Percentiles rank a stretch among this genome's conserved stretches.
These are phyloP conservation scores for Centrocercus urophasianus DNA, from an alignment of 2,113 vertebrate species.

Conservation along the genomic window DNA sequence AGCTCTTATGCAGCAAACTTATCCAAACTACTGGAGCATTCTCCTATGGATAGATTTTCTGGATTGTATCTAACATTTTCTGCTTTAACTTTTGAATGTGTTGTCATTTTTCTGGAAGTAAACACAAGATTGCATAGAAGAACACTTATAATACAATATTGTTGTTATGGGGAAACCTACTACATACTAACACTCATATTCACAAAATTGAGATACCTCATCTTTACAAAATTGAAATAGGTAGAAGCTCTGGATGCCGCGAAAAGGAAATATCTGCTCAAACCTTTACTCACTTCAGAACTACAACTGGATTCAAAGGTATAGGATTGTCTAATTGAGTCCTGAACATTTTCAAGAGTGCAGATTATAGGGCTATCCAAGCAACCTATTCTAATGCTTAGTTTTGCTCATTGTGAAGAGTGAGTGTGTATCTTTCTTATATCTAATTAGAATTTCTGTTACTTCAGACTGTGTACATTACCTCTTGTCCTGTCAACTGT, in stretches of 20 bases:
- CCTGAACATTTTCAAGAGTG: neutral
- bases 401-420: neutral
- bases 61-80: neutral
- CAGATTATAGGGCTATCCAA: neutral
- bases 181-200: neutral
- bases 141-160: neutral
- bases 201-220: neutral
- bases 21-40: neutral
- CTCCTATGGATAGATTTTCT: neutral
- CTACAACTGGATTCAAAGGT: neutral
- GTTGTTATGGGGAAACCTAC: neutral
- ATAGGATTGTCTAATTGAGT: neutral
- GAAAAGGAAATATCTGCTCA: neutral
- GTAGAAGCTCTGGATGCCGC: neutral
- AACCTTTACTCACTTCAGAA: neutral
- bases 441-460: neutral
- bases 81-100: neutral
- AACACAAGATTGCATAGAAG: no score
- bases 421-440: neutral
- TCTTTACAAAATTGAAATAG: neutral
- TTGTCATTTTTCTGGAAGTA: neutral
- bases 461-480: neutral
- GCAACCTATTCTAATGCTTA: neutral
- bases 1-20: neutral
- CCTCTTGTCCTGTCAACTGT: neutral